phyloP scores from a whole-genome alignment of 37 sponge, comb jelly and placozoan genomes.

The Mnemiopsis leidyi region DNA sequence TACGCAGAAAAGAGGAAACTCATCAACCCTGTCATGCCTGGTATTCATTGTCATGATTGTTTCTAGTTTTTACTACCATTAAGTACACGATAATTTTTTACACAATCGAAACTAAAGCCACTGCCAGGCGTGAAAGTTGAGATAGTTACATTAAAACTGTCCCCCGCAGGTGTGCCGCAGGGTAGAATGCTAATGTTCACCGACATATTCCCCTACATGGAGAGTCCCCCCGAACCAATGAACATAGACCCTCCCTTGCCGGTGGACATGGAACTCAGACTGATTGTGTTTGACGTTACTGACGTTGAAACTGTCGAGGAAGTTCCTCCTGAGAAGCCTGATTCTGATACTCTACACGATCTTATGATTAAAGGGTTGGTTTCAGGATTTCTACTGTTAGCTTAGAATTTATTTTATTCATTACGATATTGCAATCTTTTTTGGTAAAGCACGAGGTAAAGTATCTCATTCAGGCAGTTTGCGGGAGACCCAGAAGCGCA shows the following conservation, averaged over 20 bases:
- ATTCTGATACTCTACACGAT: slow-evolving; percentile 2
- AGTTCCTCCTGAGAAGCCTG: not conserved
- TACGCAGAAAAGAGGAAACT: slow-evolving; percentile 29
- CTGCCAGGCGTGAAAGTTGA: no score
- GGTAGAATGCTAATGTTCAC: slow-evolving; percentile 6
- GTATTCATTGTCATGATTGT: no score
- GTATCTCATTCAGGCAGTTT: not conserved
- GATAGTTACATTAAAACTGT: no score
- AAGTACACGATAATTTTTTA: no score
- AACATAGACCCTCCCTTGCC: slow-evolving; percentile 57
- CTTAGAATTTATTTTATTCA: no score
- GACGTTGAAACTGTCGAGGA: slow-evolving; percentile 34
- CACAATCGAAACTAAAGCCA: no score
- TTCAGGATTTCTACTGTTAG: no score
- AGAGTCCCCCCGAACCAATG: slow-evolving; percentile 50
- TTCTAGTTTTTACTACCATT: no score
- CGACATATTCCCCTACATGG: slow-evolving; percentile 64
- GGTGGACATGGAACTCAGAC: slow-evolving; percentile 59
- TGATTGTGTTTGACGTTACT: slow-evolving; percentile 44
- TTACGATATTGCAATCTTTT: no score
- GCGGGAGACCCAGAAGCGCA: slow-evolving; percentile 21
- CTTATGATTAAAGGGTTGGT: slow-evolving; percentile 7
- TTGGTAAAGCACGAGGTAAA: no score
- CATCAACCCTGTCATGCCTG: slow-evolving; percentile 32
- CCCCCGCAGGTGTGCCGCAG: slow-evolving; percentile 44